A percentile compares a stretch with the other conserved stretches of the same genome.
These are phyloP conservation scores for Drosophila persimilis DNA, from an alignment of 1,140 invertebrate species.

Conservation along the genomic window DNA sequence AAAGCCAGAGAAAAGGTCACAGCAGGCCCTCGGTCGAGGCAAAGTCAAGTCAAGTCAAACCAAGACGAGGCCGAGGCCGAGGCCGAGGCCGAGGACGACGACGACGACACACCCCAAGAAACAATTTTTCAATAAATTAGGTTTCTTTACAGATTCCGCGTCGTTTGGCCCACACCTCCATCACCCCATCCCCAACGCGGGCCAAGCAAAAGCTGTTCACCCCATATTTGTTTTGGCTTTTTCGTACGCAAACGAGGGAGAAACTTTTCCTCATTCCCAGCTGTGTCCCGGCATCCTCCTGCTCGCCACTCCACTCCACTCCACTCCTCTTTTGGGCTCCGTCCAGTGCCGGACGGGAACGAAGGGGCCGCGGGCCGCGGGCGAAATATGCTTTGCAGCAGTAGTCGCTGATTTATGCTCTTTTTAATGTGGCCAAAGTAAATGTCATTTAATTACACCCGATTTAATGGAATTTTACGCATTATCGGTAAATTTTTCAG, in stretches of 20 bases:
- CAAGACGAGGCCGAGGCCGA: slow-evolving; percentile 16
- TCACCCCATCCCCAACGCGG: background rate
- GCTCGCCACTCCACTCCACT: too few relatives aligned
- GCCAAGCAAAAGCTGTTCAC: slow-evolving; percentile 63
- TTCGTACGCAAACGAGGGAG: slow-evolving; percentile 59
- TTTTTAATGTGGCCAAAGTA: slow-evolving; percentile 80
- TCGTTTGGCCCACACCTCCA: slow-evolving; percentile 49
- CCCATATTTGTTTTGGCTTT: slow-evolving; percentile 75
- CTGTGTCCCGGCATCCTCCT: slow-evolving; percentile 1
- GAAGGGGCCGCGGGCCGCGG: slow-evolving; percentile 20
- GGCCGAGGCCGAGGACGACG: slow-evolving; percentile 9
- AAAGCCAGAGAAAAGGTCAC: slow-evolving; percentile 65
- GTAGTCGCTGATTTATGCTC: slow-evolving; percentile 75
- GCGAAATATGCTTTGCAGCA: slow-evolving; percentile 61
- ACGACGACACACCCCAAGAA: slow-evolving; percentile 61
- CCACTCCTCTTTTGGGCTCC: too few relatives aligned
- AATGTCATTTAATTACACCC: slow-evolving; percentile 81
- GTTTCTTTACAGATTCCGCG: slow-evolving; percentile 77
- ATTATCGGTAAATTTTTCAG: slow-evolving; percentile 69
- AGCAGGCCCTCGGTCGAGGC: slow-evolving; percentile 55
- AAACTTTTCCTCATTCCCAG: slow-evolving; percentile 47
- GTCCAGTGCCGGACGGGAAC: slow-evolving; percentile 3
- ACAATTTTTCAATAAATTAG: slow-evolving; percentile 81
- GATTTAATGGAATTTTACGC: slow-evolving; percentile 82
- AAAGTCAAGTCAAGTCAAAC: slow-evolving; percentile 38